Percentiles rank a stretch among this genome's conserved stretches.
These are phyloP conservation scores for Psophia crepitans DNA, from an alignment of 2,113 vertebrate genomes.

Conservation along the genomic window DNA sequence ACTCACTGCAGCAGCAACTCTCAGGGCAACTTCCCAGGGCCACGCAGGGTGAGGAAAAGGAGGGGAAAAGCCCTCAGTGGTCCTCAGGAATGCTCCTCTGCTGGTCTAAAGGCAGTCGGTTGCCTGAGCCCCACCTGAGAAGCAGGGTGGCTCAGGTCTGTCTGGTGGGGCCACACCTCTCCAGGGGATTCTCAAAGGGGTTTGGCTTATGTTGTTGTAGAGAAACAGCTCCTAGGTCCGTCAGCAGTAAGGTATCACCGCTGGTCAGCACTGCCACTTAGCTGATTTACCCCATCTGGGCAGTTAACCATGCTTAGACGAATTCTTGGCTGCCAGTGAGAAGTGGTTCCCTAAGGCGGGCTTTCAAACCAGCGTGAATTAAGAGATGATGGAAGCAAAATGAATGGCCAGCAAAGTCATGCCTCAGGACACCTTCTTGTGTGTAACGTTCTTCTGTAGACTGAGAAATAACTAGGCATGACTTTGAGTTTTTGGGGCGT, in stretches of 20 bases:
- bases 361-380: not conserved
- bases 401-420: not conserved
- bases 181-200: not conserved
- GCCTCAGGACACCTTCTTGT: not conserved
- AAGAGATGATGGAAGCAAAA: not conserved
- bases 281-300: not conserved
- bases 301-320: not conserved
- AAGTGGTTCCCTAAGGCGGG: not conserved
- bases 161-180: not conserved
- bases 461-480: not conserved
- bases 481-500: not conserved
- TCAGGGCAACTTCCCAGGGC: rapidly evolving
- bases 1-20: rapidly evolving
- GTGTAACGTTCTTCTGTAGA: not conserved
- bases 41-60: rapidly evolving
- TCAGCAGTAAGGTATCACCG: not conserved
- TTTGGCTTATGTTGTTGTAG: not conserved
- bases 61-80: not conserved
- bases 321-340: not conserved
- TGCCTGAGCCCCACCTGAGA: not conserved
- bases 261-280: not conserved
- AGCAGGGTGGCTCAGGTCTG: not conserved
- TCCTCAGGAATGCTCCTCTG: rapidly evolving
- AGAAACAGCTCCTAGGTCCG: not conserved
- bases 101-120: rapidly evolving